These are phyloP conservation scores for Onychomys torridus DNA, from an alignment of 2,797 vertebrate species.

Conservation along the genomic window DNA sequence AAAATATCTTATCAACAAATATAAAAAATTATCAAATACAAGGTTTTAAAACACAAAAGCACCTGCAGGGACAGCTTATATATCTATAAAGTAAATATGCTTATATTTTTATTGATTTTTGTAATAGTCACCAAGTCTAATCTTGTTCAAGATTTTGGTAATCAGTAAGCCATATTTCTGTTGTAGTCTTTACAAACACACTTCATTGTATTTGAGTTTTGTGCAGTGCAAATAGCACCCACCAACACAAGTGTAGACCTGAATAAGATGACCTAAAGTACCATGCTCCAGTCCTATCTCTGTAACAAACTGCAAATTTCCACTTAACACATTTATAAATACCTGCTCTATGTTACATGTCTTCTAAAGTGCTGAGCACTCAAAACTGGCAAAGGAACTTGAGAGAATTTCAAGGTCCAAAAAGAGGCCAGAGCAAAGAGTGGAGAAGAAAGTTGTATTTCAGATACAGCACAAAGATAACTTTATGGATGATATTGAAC, in stretches of 20 bases:
- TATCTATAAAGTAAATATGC: background rate
- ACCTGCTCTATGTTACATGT: background rate
- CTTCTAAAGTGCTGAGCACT: background rate
- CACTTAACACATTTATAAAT: conserved; percentile 13
- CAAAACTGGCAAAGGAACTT: background rate
- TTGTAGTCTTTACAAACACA: background rate
- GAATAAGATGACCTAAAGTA: background rate
- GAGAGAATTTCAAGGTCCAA: background rate
- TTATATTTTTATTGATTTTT: background rate
- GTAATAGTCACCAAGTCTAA: background rate
- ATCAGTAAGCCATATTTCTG: background rate
- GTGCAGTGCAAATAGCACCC: background rate
- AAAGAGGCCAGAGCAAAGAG: background rate
- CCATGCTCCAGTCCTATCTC: background rate
- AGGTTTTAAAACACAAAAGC: background rate
- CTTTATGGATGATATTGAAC: background rate
- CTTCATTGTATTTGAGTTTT: background rate
- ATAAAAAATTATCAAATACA: too few species aligned
- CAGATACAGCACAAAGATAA: background rate
- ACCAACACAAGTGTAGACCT: background rate
- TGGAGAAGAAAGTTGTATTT: background rate
- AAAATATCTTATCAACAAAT: conserved; percentile 3
- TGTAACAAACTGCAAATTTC: background rate
- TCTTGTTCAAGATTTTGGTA: background rate
- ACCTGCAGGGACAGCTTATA: background rate